phyloP scores from a whole-genome alignment of 1,140 invertebrate genomes.

The Megalopta genalis region DNA sequence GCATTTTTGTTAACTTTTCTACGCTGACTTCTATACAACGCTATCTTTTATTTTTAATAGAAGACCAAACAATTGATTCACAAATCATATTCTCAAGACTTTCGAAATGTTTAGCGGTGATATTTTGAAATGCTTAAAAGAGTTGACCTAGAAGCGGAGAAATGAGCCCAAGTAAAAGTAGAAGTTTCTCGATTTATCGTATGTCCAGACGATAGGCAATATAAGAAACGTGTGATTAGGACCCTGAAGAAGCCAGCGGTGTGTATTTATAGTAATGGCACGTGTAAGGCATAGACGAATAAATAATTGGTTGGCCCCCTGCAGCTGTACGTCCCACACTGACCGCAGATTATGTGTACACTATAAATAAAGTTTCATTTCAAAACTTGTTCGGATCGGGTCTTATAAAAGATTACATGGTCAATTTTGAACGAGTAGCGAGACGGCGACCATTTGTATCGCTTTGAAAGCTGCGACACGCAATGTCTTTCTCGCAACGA shows the following conservation, averaged over 20 bases:
- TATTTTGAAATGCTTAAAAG: no score
- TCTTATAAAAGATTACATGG: not conserved
- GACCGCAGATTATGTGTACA: constrained; percentile 23
- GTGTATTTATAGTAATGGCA: constrained; percentile 68
- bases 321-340: constrained; percentile 18
- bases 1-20: no score
- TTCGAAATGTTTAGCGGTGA: no score
- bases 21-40: no score
- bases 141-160: no score
- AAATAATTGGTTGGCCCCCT: constrained; percentile 61
- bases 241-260: constrained; percentile 49
- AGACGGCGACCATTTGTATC: not conserved
- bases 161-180: constrained; percentile 25
- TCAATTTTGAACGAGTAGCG: not conserved
- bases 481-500: not conserved
- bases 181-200: not conserved
- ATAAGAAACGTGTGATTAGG: constrained; percentile 9
- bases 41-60: no score
- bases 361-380: constrained; percentile 64
- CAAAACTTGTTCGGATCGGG: constrained; percentile 35
- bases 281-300: constrained; percentile 62
- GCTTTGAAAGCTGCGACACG: not conserved
- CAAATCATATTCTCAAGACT: no score
- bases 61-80: no score
- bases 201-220: not conserved